These are phyloP conservation scores for Epinephelus fuscoguttatus DNA, from an alignment of 2,113 vertebrate species.

Conservation along the genomic window DNA sequence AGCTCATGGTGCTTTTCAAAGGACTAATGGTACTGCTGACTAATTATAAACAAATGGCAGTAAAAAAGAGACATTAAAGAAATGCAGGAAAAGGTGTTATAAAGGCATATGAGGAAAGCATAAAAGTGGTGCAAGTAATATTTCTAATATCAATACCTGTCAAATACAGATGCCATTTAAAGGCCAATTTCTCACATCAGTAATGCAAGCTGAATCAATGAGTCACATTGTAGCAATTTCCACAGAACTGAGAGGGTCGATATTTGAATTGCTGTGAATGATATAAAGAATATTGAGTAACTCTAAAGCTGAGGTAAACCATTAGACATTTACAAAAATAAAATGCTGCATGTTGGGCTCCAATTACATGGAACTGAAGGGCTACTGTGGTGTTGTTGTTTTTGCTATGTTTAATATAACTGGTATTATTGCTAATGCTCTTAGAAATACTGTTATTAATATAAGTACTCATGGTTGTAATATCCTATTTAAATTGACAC, in stretches of 20 bases:
- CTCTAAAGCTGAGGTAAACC: conserved; percentile 10
- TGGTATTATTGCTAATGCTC: background rate
- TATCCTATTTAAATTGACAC: too few species aligned
- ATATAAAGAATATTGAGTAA: conserved; percentile 39
- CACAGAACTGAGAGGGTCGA: conserved; percentile 36
- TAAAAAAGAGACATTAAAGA: background rate
- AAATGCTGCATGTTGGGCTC: conserved; percentile 1
- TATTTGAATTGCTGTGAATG: conserved; percentile 48
- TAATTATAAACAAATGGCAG: conserved; percentile 11
- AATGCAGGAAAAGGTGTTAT: conserved; percentile 27
- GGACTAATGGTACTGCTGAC: background rate
- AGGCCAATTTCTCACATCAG: conserved; percentile 41
- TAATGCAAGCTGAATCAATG: conserved; percentile 46
- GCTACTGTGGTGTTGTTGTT: background rate
- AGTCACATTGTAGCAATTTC: conserved; percentile 38
- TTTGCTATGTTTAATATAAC: background rate
- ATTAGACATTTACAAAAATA: conserved; percentile 12
- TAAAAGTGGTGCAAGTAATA: background rate
- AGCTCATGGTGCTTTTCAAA: conserved; percentile 16
- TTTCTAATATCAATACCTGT: conserved; percentile 22
- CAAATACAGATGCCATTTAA: conserved; percentile 39
- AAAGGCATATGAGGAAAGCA: conserved; percentile 22
- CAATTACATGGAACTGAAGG: background rate
- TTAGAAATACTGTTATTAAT: background rate
- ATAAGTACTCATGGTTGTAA: background rate